Base-by-base conservation (phyloP, 2,888 invertebrate species). In the Tachina lurida region DNA sequence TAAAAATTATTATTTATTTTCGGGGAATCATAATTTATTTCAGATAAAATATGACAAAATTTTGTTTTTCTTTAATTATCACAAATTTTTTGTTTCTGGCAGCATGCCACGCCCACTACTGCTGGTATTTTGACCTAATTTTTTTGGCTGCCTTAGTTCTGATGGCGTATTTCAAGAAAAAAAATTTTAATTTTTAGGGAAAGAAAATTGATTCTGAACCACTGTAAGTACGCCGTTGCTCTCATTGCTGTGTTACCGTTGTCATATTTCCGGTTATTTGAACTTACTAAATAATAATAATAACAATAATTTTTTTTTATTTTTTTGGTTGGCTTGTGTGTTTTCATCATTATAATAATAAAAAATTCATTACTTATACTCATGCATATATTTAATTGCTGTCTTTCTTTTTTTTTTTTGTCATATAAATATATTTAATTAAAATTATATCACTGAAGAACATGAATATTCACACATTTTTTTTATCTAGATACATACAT, bases 191-290 rank as follows among this genome's bases (percentile, higher is more conserved):
- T 31, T 31, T 31, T 22, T 22, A 3, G 1, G 2, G 2, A 22
- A 22, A 22, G 22, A 22, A 31, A 31, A 31, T 31, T 31, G 22
- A 4, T 31, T 4, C 31, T 31, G 31, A 31, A 31, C 31, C 31
- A 3, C 31, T 31, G 31, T n/a, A n/a, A n/a, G n/a, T 31, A 4
- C 31, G 31, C 4, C 31, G 54, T 70, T 70, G 75, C 74, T 74
- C 9, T 60, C 12, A 19, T 52, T 60, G 43, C 39, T 75, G 60
- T 63, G 68, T 62, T 75, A 47, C 70, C 70, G 70, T 70, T 82
- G 77, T 81, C 67, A 68, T 77, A 78, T 85, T 81, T 85, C 84
- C 81, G 81, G 74, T 81, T 81, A 74, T 78, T 81, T 84, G 63
- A 80, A 68, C 76, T 67, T 68, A 75, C 54, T 75, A 60, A 58